Conservation (phyloP, 2,113 vertebrate species). For the Oncorhynchus tshawytscha region DNA sequence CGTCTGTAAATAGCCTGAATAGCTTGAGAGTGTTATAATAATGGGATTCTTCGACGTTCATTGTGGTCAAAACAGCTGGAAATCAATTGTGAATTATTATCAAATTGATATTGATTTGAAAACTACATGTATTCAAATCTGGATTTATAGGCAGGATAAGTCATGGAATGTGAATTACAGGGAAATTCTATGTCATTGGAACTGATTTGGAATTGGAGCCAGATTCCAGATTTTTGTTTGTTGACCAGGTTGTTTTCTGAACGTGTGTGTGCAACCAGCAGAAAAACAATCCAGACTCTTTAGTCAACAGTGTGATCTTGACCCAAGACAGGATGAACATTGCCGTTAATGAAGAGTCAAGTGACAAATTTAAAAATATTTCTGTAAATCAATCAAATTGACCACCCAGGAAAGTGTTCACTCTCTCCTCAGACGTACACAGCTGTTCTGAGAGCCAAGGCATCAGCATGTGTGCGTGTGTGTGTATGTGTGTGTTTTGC, state of each 20-base stretch:
- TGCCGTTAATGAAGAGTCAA: constrained; percentile 23
- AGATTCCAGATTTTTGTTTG: neutral
- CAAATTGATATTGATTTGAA: neutral
- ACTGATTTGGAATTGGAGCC: neutral
- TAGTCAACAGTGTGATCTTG: constrained; percentile 15
- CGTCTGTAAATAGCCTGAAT: neutral
- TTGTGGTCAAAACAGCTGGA: neutral
- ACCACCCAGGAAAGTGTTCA: constrained; percentile 35
- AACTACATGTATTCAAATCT: neutral
- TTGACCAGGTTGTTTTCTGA: neutral
- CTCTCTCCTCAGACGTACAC: constrained; percentile 24
- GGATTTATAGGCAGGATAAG: neutral
- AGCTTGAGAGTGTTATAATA: neutral
- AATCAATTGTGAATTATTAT: neutral
- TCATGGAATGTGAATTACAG: neutral
- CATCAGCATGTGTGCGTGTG: neutral
- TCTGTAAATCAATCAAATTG: constrained; percentile 58
- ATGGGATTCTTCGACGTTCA: neutral
- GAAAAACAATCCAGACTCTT: neutral
- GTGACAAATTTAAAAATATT: constrained; percentile 45
- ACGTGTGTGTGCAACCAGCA: neutral
- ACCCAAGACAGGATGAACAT: neutral
- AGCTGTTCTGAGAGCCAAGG: constrained; percentile 14
- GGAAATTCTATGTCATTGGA: neutral
- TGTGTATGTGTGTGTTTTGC: too few species aligned